Percentiles rank a stretch among this genome's conserved stretches.
Evolutionary conservation across 2,113 vertebrate genomes (phyloP).

Genomic region (Halichoeres trimaculatus): DNA sequence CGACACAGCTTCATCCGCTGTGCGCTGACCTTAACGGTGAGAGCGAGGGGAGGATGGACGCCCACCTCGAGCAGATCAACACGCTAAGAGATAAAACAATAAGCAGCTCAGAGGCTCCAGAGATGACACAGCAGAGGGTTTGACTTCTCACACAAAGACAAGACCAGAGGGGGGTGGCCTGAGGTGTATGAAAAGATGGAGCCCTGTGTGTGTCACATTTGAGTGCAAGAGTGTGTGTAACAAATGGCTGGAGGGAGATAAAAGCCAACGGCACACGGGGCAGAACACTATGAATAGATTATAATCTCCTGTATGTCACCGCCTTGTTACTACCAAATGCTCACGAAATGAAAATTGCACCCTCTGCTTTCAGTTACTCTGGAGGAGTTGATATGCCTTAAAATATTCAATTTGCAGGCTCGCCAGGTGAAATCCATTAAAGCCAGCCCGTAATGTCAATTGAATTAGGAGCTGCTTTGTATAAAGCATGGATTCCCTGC

Average conservation of each 20-base stretch:
- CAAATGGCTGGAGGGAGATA: constrained; percentile 58
- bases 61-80: constrained; percentile 64
- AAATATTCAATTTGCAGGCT: constrained; percentile 75
- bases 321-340: constrained; percentile 53
- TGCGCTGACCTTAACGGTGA: constrained; percentile 77
- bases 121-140: constrained; percentile 60
- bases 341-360: constrained; percentile 61
- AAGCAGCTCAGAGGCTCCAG: constrained; percentile 58
- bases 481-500: constrained; percentile 54
- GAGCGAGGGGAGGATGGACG: constrained; percentile 47
- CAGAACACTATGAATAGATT: constrained; percentile 48
- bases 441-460: constrained; percentile 71
- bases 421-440: constrained; percentile 79
- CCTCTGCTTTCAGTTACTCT: constrained; percentile 57
- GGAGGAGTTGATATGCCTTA: constrained; percentile 69
- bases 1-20: constrained; percentile 65
- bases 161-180: constrained; percentile 20
- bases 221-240: constrained; percentile 3
- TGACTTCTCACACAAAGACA: constrained; percentile 39
- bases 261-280: constrained; percentile 38
- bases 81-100: constrained; percentile 66
- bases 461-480: constrained; percentile 69
- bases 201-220: constrained; percentile 4
- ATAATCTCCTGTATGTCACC: constrained; percentile 50
- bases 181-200: constrained; percentile 22